Evolutionary conservation across 92 coral and sea anemone species (phyloP).

Genomic region (Epizoanthus illoricatus): DNA sequence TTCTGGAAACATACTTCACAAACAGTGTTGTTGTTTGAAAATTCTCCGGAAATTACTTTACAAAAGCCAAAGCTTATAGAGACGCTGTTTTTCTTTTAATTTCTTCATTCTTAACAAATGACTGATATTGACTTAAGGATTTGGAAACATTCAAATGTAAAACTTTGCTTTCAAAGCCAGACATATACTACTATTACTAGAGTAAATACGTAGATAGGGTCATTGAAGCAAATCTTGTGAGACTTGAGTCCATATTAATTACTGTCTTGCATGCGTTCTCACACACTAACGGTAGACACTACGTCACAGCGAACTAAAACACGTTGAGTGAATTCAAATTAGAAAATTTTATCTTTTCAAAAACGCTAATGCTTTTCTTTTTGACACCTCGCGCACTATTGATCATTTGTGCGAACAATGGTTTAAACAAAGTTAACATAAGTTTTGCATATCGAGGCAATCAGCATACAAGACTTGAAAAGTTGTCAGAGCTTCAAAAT

Average conservation of each 20-base stretch:
- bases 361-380: conserved; percentile 5
- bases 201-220: not conserved
- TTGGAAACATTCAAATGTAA: conserved; percentile 28
- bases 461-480: conserved; percentile 3
- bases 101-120: not conserved
- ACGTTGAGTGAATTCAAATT: not conserved
- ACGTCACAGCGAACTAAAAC: not conserved
- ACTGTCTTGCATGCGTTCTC: not conserved
- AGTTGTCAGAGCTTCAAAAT: not conserved
- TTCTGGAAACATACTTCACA: not conserved
- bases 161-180: not conserved
- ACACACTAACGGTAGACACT: not conserved
- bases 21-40: not conserved
- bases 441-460: conserved; percentile 51
- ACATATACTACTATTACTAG: not conserved
- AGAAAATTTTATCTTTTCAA: conserved; percentile 6
- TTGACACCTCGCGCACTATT: conserved; percentile 21
- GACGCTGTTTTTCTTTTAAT: not conserved
- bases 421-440: conserved; percentile 52
- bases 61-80: conserved; percentile 4
- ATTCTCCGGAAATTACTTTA: not conserved
- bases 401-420: conserved; percentile 44
- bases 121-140: conserved; percentile 21
- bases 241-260: not conserved
- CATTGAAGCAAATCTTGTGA: not conserved